Conservation (phyloP, 2,113 vertebrate genomes). For the Phaethornis superciliosus region DNA sequence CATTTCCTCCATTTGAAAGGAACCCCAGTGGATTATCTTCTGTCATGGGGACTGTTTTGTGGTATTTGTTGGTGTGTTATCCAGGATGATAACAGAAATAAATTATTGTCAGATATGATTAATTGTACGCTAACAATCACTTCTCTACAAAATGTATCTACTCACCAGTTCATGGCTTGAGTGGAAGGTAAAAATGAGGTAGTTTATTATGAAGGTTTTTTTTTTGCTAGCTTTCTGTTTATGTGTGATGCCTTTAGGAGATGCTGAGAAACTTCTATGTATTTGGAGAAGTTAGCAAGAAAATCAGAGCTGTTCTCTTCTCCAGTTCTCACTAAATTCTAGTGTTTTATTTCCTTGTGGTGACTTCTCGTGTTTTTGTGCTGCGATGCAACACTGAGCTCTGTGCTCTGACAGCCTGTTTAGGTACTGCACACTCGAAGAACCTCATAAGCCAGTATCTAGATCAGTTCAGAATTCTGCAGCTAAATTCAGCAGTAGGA, state of each 20-base stretch:
- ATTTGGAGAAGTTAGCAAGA: not conserved
- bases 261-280: not conserved
- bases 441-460: not conserved
- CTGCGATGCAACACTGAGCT: not conserved
- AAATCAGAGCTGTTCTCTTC: not conserved
- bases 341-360: not conserved
- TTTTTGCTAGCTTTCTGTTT: not conserved
- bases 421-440: not conserved
- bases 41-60: not conserved
- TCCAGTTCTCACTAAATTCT: not conserved
- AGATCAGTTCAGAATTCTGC: not conserved
- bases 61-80: slow-evolving; percentile 30
- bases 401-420: not conserved
- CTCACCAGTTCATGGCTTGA: not conserved
- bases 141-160: not conserved
- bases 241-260: not conserved
- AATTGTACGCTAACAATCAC: not conserved
- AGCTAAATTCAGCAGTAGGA: not conserved
- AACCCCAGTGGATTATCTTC: slow-evolving; percentile 39
- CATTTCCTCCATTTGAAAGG: slow-evolving; percentile 14
- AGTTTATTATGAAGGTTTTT: not conserved
- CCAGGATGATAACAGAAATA: not conserved
- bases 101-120: not conserved
- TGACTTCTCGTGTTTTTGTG: not conserved
- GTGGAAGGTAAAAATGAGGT: not conserved